These are phyloP conservation scores for Oreochromis aureus DNA, from an alignment of 2,113 vertebrate species.

Conservation along the genomic window DNA sequence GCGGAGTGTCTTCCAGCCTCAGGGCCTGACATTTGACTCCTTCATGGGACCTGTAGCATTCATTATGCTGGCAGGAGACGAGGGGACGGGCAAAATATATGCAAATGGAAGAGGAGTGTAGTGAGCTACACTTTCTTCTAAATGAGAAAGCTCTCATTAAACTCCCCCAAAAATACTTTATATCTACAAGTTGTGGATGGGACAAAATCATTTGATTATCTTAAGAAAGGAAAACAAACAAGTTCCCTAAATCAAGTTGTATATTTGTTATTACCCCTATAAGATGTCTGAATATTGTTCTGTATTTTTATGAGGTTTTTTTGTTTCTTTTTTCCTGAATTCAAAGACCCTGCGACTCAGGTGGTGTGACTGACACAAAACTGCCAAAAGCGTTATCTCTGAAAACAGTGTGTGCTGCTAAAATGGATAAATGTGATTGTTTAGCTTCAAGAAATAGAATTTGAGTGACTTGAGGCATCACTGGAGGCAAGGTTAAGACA, in stretches of 20 bases:
- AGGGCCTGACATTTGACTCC: constrained; percentile 40
- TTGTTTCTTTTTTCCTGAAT: neutral
- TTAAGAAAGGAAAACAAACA: neutral
- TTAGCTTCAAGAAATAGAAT: neutral
- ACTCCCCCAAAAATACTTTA: neutral
- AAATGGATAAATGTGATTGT: neutral
- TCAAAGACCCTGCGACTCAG: neutral
- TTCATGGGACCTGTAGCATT: constrained; percentile 1
- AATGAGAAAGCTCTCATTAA: neutral
- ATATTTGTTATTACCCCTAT: neutral
- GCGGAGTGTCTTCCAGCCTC: constrained; percentile 5
- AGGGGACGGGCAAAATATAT: neutral
- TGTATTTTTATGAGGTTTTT: accelerated
- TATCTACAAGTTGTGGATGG: neutral
- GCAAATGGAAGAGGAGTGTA: neutral
- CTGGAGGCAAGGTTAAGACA: neutral
- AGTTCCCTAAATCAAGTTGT: neutral
- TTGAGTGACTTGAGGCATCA: neutral
- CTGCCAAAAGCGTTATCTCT: neutral
- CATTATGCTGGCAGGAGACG: constrained; percentile 5
- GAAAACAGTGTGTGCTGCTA: neutral
- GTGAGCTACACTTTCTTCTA: neutral
- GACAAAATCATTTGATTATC: neutral
- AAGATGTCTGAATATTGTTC: neutral
- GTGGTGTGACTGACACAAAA: neutral